Base-by-base conservation (phyloP, 2,113 vertebrate species). In the Rhabdomys dilectus region DNA sequence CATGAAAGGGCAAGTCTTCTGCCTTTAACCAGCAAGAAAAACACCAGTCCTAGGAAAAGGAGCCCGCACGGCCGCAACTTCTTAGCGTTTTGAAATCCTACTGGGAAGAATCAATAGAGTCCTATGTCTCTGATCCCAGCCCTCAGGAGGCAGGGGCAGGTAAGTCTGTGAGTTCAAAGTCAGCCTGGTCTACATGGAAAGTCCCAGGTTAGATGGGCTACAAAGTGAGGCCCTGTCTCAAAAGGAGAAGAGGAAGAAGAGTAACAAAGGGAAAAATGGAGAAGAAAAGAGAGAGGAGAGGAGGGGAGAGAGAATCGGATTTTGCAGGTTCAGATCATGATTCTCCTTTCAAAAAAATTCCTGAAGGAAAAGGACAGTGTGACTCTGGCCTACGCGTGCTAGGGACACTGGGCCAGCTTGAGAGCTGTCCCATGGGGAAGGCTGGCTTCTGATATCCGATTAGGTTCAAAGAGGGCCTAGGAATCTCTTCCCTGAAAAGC, bases 341-440 rank as follows among this genome's bases (percentile, higher is more conserved):
- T 62, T 13, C 19, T 76, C 72, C 51, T 86, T 78, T 16, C 64
- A 42, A 42, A 48, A 34, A 53, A 58, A 39, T n/a, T 48, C 21
- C 22, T 31, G 19, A 21, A 84, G 60, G 68, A 42, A 82, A 73
- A 53, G 39, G 21, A 13, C 21, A 11, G 15, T 4, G 6, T 29
- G 24, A 48, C 13, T 64, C 31, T 22, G n/a, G 12, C 39, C 9
- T 0, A 51, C 4, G 1, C 3, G 24, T 4, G 19, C 64, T 11
- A 17, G 24, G 51, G 42, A 64, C 24, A 31, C 6, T 22, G 6
- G 48, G 10, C 62, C 48, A 31, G 62, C 45, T 5, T 13, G 3
- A 3, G 24, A 19, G 82, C 36, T 0, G 0, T 64, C 0, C 0
- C 66, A 7, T 0, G 4, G 4, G 34, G 34, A 88, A 56, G 2